phyloP scores from a whole-genome alignment of 2,888 invertebrate species.

The Calliphora vomitoria region DNA sequence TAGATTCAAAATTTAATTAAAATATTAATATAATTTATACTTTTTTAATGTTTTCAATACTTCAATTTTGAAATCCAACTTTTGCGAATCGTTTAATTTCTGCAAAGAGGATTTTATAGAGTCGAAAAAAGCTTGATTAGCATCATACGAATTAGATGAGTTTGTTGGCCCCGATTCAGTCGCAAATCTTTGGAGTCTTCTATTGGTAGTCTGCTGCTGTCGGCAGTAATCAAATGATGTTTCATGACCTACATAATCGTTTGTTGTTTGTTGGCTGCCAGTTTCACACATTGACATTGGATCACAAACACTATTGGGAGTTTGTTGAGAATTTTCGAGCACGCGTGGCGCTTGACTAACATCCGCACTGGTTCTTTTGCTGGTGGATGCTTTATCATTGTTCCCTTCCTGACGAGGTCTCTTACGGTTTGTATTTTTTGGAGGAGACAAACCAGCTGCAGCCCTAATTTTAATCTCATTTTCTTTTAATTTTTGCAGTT shows the following conservation, averaged over 20 bases:
- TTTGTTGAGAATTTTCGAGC: no score
- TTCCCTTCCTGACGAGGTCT: not conserved
- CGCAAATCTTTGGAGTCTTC: not conserved
- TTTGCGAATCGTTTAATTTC: slow-evolving; percentile 77
- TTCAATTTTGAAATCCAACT: slow-evolving; percentile 79
- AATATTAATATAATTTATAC: slow-evolving; percentile 53
- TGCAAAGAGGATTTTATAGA: slow-evolving; percentile 79
- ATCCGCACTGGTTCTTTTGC: not conserved
- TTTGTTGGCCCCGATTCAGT: no score
- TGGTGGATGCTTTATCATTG: not conserved
- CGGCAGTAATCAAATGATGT: not conserved
- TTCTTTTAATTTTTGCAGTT: not conserved
- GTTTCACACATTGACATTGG: slow-evolving; percentile 21
- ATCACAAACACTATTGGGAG: not conserved
- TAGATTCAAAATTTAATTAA: no score
- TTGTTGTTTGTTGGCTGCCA: not conserved
- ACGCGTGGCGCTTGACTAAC: not conserved
- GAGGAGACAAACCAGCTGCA: not conserved
- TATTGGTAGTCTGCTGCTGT: not conserved
- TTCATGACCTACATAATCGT: not conserved
- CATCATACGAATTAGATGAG: slow-evolving; percentile 53
- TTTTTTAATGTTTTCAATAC: slow-evolving; percentile 77
- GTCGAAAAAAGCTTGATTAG: slow-evolving; percentile 80
- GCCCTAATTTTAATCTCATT: not conserved
- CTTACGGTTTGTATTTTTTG: not conserved